These are phyloP conservation scores for Serranus cabrilla DNA, from an alignment of 2,797 vertebrate species.

Conservation along the genomic window DNA sequence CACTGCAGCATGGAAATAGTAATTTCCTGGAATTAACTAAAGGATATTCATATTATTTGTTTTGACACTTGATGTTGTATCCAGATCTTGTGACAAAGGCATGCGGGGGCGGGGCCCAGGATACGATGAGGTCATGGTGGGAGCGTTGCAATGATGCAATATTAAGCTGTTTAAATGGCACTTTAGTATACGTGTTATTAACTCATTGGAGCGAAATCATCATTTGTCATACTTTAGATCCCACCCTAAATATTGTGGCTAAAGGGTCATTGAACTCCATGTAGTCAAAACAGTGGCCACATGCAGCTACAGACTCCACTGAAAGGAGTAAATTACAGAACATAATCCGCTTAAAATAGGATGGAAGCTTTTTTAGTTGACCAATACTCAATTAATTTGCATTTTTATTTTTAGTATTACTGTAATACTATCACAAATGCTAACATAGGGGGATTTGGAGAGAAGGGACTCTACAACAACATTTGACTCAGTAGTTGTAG, in stretches of 20 bases:
- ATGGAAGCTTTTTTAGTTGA: neutral
- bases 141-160: constrained; percentile 69
- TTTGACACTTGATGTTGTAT: constrained; percentile 61
- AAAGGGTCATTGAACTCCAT: neutral
- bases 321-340: neutral
- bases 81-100: constrained; percentile 65
- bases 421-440: too few relatives aligned
- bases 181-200: constrained; percentile 11
- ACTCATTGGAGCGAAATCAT: neutral
- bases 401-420: too few relatives aligned
- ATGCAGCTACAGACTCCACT: constrained; percentile 5
- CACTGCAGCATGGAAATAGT: accelerated
- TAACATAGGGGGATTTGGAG: too few relatives aligned
- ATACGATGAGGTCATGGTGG: constrained; percentile 69
- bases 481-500: neutral
- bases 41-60: constrained; percentile 51
- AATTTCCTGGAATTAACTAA: accelerated
- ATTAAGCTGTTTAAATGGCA: constrained; percentile 10
- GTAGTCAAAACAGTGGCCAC: neutral
- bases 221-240: neutral
- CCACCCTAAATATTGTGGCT: neutral
- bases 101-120: constrained; percentile 67
- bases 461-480: too few relatives aligned
- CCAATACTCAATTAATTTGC: neutral
- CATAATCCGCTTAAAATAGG: neutral